These are phyloP conservation scores for Cephalopterus ornatus DNA, from an alignment of 2,113 vertebrate species.

Conservation along the genomic window DNA sequence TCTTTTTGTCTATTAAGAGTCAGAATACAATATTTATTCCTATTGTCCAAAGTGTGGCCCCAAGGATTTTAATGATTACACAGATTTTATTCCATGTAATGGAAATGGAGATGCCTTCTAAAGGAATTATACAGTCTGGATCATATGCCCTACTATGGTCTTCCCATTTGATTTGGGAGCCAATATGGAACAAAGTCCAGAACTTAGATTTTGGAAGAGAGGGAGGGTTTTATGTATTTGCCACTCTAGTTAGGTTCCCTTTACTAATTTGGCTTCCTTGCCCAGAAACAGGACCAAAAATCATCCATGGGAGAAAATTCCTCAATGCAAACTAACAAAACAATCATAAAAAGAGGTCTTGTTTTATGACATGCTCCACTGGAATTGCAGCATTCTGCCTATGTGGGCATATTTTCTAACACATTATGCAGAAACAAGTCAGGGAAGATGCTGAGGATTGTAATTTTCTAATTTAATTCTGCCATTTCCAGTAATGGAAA, in stretches of 20 bases:
- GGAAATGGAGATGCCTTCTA: not conserved
- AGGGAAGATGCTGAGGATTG: conserved; percentile 78
- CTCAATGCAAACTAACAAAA: conserved; percentile 45
- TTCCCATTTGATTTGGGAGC: not conserved
- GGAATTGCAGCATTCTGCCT: conserved; percentile 70
- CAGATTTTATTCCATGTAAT: not conserved
- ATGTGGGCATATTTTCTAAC: conserved; percentile 79
- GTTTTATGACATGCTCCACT: conserved; percentile 64
- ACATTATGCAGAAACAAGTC: conserved; percentile 81
- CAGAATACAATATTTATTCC: not conserved
- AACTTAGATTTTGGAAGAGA: not conserved
- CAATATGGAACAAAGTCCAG: not conserved
- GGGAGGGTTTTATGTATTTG: not conserved
- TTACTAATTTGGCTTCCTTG: not conserved
- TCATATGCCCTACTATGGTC: not conserved
- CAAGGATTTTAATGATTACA: not conserved
- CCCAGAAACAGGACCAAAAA: conserved; percentile 5
- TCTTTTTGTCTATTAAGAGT: not conserved
- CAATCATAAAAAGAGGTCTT: conserved; percentile 56
- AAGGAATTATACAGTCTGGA: not conserved
- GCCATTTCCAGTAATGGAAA: conserved; percentile 83
- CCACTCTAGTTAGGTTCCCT: not conserved
- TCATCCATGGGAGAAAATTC: conserved; percentile 31
- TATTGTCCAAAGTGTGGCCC: not conserved
- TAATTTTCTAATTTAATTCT: conserved; percentile 84